phyloP scores from a whole-genome alignment of 2,797 vertebrate genomes.

The Notolepis coatsorum region DNA sequence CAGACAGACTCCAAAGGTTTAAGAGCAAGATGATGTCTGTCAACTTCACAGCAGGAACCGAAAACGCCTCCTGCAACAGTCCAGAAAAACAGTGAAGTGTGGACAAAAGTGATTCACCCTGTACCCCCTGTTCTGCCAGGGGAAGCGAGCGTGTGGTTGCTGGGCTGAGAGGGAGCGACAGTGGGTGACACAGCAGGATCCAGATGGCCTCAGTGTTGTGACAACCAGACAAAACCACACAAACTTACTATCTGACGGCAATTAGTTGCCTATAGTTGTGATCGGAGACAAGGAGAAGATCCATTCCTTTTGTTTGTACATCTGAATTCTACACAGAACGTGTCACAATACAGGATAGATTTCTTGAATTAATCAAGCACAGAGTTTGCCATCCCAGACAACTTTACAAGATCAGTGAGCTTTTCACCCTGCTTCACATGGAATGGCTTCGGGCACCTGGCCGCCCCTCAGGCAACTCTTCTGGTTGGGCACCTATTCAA shows the following conservation, averaged over 20 bases:
- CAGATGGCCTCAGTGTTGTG: conserved; percentile 49
- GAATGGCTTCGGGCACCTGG: too few relatives aligned
- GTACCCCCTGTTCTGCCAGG: too few relatives aligned
- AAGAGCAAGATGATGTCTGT: conserved; percentile 72
- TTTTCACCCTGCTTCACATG: too few relatives aligned
- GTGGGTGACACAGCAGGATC: conserved; percentile 60
- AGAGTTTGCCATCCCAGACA: too few relatives aligned
- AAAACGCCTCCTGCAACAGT: conserved; percentile 28
- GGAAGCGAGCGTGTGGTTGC: conserved; percentile 12
- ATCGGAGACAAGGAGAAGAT: neutral
- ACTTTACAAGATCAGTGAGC: too few relatives aligned
- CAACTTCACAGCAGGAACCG: conserved; percentile 55
- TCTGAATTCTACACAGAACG: too few relatives aligned
- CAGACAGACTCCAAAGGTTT: conserved; percentile 61
- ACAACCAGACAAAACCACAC: conserved; percentile 30
- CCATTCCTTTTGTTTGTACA: too few relatives aligned
- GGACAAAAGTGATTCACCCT: conserved; percentile 29
- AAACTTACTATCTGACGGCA: neutral
- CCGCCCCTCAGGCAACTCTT: too few relatives aligned
- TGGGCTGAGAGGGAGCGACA: conserved; percentile 50
- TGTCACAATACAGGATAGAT: too few relatives aligned
- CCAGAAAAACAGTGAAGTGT: conserved; percentile 34
- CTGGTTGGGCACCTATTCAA: too few relatives aligned
- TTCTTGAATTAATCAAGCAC: too few relatives aligned
- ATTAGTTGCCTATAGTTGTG: neutral